A percentile compares a stretch with the other conserved stretches of the same genome.
phyloP scores from a whole-genome alignment of 2,113 vertebrate genomes.

The Heptranchias perlo region DNA sequence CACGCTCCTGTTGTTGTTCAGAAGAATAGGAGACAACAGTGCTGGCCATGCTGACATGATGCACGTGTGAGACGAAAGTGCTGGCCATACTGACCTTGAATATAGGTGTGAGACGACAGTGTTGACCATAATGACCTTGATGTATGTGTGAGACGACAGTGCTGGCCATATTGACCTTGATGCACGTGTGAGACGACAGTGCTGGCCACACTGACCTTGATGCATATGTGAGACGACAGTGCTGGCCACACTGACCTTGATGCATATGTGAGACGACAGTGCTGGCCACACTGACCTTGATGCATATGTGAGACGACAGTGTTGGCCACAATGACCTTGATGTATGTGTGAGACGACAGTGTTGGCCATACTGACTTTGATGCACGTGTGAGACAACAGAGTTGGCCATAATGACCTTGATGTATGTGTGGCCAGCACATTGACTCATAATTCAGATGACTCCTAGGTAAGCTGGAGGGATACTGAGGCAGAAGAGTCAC shows the following conservation, averaged over 20 bases:
- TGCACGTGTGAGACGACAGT: neutral
- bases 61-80: no score
- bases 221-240: neutral
- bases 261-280: neutral
- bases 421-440: no score
- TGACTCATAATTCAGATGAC: no score
- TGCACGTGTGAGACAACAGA: no score
- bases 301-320: neutral
- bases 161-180: neutral
- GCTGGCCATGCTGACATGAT: no score
- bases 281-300: neutral
- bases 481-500: no score
- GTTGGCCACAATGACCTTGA: no score
- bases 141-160: neutral
- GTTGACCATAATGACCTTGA: neutral
- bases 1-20: no score
- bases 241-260: neutral
- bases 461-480: no score
- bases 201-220: neutral
- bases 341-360: neutral
- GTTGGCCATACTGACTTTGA: neutral
- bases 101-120: neutral
- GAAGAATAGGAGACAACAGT: no score
- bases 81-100: neutral
- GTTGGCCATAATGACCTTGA: no score